These are phyloP conservation scores for Sus cebifrons DNA, from an alignment of 2,797 vertebrate genomes.

Conservation along the genomic window DNA sequence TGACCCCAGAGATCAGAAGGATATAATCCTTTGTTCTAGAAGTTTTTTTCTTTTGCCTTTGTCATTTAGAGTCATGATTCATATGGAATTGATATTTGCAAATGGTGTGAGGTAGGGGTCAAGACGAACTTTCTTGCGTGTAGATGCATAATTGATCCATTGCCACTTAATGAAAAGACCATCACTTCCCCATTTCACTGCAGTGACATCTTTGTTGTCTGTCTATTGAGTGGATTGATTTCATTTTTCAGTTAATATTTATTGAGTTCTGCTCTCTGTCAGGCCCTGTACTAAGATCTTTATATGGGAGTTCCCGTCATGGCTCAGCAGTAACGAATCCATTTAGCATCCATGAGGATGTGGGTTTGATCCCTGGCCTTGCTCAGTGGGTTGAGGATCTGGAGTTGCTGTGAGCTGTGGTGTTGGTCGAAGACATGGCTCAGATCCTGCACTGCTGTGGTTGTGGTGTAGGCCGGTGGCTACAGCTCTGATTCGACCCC, in stretches of 20 bases:
- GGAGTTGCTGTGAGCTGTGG: no score
- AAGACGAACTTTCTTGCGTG: constrained; percentile 44
- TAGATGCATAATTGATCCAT: background rate
- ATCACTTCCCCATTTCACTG: constrained; percentile 3
- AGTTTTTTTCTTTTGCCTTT: constrained; percentile 64
- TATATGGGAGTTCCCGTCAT: background rate
- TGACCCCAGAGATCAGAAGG: background rate
- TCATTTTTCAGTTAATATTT: constrained; percentile 11
- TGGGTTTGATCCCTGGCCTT: no score
- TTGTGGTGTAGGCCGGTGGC: no score
- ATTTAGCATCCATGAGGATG: no score
- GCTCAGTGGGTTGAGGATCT: no score
- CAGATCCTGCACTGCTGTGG: no score
- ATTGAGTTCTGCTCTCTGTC: constrained; percentile 41
- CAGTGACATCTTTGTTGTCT: constrained; percentile 16
- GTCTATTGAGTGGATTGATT: background rate
- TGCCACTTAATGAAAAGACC: constrained; percentile 10
- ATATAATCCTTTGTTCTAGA: constrained; percentile 20
- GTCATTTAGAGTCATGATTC: constrained; percentile 44
- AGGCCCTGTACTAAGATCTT: constrained; percentile 45
- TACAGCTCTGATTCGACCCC: no score
- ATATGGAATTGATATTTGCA: constrained; percentile 45
- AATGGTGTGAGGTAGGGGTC: constrained; percentile 16
- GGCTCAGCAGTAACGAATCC: no score
- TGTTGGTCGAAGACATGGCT: no score